Conservation (phyloP, 2,888 invertebrate genomes). For the Meiosimyza decipiens region DNA sequence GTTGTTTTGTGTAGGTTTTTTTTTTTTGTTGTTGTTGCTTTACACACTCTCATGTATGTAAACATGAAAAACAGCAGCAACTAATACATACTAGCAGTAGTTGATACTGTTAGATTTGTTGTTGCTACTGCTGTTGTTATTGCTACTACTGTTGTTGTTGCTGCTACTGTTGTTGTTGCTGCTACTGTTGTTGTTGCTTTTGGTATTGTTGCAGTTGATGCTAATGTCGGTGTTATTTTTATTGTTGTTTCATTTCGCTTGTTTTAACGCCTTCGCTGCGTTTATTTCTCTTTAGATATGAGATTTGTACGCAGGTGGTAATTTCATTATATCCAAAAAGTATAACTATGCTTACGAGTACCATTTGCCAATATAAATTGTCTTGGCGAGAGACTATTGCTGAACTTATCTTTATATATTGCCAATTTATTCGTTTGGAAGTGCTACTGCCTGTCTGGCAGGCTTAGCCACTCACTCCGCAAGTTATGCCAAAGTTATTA, state of each 20-base stretch:
- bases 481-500: too few relatives aligned
- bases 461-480: too few relatives aligned
- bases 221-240: not conserved
- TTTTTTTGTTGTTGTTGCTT: not conserved
- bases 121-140: not conserved
- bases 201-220: not conserved
- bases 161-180: too few relatives aligned
- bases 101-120: not conserved
- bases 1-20: not conserved
- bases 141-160: too few relatives aligned
- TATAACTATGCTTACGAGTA: too few relatives aligned
- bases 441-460: too few relatives aligned
- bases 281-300: not conserved
- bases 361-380: too few relatives aligned
- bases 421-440: too few relatives aligned
- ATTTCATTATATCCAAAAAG: too few relatives aligned
- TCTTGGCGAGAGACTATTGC: too few relatives aligned
- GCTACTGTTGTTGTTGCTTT: not conserved
- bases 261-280: conserved; percentile 1
- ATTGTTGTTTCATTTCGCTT: not conserved
- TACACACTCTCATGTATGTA: not conserved
- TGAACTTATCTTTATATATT: too few relatives aligned
- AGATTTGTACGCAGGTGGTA: too few relatives aligned
- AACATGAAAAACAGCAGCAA: not conserved
- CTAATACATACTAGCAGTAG: not conserved